Evolutionary conservation across 1,140 invertebrate species (phyloP).

Genomic region (Nasonia vitripennis): DNA sequence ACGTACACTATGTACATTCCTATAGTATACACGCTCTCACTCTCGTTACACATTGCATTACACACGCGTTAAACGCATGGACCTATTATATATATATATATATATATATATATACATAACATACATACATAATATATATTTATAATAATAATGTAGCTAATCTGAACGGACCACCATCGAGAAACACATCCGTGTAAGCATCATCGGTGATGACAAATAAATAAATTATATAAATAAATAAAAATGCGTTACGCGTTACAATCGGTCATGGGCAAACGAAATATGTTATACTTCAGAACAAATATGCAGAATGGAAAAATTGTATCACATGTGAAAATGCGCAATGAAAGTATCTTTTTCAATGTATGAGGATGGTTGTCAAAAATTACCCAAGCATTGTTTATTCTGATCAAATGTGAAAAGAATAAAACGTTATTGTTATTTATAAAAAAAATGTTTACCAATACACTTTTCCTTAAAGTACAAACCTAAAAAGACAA

Average conservation of each 20-base stretch:
- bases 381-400: neutral
- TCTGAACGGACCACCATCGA: constrained; percentile 64
- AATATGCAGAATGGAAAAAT: neutral
- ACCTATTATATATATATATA: constrained; percentile 61
- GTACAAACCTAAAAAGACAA: neutral
- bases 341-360: neutral
- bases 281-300: neutral
- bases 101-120: constrained; percentile 57
- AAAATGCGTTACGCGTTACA: constrained; percentile 20
- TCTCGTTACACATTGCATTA: constrained; percentile 69
- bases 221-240: constrained; percentile 27
- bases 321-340: neutral
- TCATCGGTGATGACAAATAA: constrained; percentile 56
- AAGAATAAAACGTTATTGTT: neutral
- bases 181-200: constrained; percentile 43
- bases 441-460: neutral
- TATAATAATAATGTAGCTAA: constrained; percentile 69
- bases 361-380: neutral
- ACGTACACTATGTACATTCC: constrained; percentile 75
- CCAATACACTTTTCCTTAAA: neutral
- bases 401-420: neutral
- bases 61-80: constrained; percentile 65
- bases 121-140: constrained; percentile 61
- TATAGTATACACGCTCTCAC: constrained; percentile 70
- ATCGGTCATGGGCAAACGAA: constrained; percentile 21